Evolutionary conservation across 2,113 vertebrate species (phyloP).

Genomic region (Heterochromis multidens): DNA sequence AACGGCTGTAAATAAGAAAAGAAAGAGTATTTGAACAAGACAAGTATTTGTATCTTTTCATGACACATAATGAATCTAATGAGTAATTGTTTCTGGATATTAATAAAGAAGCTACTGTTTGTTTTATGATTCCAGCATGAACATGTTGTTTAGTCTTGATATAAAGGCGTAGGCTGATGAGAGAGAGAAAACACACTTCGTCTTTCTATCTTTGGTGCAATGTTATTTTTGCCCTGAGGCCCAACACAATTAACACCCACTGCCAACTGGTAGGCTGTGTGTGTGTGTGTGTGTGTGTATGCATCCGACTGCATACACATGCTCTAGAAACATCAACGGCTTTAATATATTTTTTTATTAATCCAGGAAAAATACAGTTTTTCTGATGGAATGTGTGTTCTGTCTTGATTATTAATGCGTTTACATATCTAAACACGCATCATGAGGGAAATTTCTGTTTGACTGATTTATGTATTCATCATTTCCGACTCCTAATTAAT

Average conservation of each 20-base stretch:
- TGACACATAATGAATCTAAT: not conserved
- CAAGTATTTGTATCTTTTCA: not conserved
- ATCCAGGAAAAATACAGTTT: conserved; percentile 19
- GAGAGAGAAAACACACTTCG: conserved; percentile 15
- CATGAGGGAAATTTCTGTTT: conserved; percentile 9
- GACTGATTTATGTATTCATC: conserved; percentile 16
- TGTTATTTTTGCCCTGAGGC: conserved; percentile 68
- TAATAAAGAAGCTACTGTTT: not conserved
- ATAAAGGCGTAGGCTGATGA: conserved; percentile 12
- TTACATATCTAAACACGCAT: not conserved
- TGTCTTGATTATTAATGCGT: conserved; percentile 11
- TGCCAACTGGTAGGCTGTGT: conserved; percentile 42
- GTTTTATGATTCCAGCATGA: not conserved
- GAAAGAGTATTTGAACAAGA: not conserved
- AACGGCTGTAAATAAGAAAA: conserved; percentile 14
- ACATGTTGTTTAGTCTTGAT: conserved; percentile 13
- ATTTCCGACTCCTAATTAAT: conserved; percentile 47
- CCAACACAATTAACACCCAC: conserved; percentile 71
- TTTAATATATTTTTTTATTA: conserved; percentile 40
- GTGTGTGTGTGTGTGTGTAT: not conserved
- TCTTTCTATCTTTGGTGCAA: conserved; percentile 46
- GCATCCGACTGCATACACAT: too few species aligned
- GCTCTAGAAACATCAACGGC: conserved; percentile 26
- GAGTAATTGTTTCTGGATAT: not conserved
- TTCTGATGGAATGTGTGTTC: conserved; percentile 20